Evolutionary conservation across 2,888 invertebrate genomes (phyloP), one percentile per base, ranked within the genome.

Genomic region (Scaeva pyrastri): DNA sequence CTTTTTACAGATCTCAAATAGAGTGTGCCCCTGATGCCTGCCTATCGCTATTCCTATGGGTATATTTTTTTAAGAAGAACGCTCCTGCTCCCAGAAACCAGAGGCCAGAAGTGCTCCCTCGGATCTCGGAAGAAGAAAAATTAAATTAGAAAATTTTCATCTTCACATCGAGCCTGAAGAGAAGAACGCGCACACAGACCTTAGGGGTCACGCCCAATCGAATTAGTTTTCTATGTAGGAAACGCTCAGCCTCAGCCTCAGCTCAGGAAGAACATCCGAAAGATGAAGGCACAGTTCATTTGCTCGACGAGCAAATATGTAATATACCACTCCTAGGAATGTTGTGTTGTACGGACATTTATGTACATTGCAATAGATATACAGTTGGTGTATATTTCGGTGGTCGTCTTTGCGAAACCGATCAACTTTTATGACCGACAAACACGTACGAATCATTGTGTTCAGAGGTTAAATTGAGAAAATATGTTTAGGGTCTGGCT

Each of bases 181-280:
- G n/a, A n/a, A n/a, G n/a, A n/a, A n/a, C n/a, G 14, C 21, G 19
- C 16, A 31, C 56, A 31, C 39, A 55, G 72, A 41, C 68, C 72
- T 31, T 52, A 21, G n/a, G 56, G 86, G 86, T 86, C 86, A 82
- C 82, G 60, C 82, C 70, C 82, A 86, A 86, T 82, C 82, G 86
- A 86, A 86, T 86, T 86, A 82, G 86, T 86, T 86, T 86, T 86
- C 86, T 64, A 73, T 86, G 82, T 86, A 82, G 68, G 77, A 70
- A 71, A 39, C 50, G 62, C 62, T 55, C n/a, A n/a, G n/a, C n/a
- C n/a, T n/a, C n/a, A n/a, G n/a, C n/a, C n/a, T n/a, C n/a, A n/a
- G n/a, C n/a, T n/a, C 76, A 71, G 79, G 66, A 73, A 76, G 73
- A 73, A 62, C 82, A 77, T 73, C 77, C 55, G 52, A 58, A 43